These are phyloP conservation scores for Cheilosia urbana DNA, from an alignment of 2,888 invertebrate genomes.

Conservation along the genomic window DNA sequence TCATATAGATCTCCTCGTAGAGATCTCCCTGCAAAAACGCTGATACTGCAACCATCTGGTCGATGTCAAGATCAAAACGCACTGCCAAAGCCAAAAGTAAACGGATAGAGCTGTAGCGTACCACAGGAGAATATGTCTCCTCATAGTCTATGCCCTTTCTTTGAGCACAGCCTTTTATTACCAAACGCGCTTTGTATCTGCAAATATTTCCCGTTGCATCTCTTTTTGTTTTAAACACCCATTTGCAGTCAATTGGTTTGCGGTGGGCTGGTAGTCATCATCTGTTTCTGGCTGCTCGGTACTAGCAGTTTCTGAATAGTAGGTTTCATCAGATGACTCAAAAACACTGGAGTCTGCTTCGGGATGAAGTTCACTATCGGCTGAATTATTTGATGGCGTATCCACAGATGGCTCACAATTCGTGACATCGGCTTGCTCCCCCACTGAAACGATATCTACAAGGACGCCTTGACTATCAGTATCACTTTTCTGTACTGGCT, in stretches of 20 bases:
- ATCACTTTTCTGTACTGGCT: not conserved
- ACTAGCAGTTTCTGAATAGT: too few species aligned
- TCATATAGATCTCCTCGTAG: conserved; percentile 5
- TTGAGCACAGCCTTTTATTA: not conserved
- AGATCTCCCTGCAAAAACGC: conserved; percentile 33
- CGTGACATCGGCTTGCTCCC: conserved; percentile 1
- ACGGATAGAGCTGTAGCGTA: not conserved
- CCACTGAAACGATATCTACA: conserved; percentile 2
- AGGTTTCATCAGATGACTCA: not conserved
- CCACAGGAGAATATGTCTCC: too few species aligned
- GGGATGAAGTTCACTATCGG: not conserved
- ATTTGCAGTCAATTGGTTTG: too few species aligned
- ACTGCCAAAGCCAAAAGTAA: conserved; percentile 32
- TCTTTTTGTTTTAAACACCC: too few species aligned
- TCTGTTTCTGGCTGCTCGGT: too few species aligned
- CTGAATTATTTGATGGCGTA: not conserved
- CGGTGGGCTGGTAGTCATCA: too few species aligned
- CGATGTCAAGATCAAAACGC: conserved; percentile 23
- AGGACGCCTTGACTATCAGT: not conserved
- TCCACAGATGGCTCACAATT: not conserved
- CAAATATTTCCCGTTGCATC: too few species aligned
- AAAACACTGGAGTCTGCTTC: not conserved
- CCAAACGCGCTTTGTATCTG: too few species aligned
- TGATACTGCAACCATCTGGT: conserved; percentile 36
- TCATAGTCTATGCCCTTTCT: too few species aligned